A percentile compares a stretch with the other conserved stretches of the same genome.
These are phyloP conservation scores for Chamaea fasciata DNA, from an alignment of 2,113 vertebrate genomes.

Conservation along the genomic window DNA sequence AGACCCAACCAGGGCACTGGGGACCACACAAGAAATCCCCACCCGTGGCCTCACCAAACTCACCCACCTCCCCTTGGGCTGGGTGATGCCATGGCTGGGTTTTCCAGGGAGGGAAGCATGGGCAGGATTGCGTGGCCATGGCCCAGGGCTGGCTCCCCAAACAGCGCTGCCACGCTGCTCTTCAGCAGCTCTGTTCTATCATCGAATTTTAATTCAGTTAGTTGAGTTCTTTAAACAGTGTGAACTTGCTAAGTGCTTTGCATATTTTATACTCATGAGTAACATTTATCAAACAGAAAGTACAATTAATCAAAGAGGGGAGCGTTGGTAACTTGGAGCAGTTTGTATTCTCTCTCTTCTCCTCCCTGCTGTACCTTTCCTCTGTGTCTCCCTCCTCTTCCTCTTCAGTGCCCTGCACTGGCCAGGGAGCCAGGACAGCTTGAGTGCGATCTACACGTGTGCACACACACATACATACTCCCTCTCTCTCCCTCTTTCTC, in stretches of 20 bases:
- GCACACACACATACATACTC: rapidly evolving
- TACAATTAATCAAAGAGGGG: constrained; percentile 55
- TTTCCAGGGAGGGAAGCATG: rapidly evolving
- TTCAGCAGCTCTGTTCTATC: not conserved
- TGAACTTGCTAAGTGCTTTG: constrained; percentile 60
- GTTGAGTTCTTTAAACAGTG: constrained; percentile 64
- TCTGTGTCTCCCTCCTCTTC: not conserved
- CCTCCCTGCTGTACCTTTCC: not conserved
- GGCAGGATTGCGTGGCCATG: not conserved
- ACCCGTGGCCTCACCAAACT: rapidly evolving
- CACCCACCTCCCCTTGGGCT: not conserved
- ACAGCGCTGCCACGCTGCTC: not conserved
- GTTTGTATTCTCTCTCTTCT: not conserved
- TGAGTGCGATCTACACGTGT: not conserved
- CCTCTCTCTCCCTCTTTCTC: not conserved
- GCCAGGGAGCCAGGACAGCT: not conserved
- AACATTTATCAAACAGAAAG: constrained; percentile 65
- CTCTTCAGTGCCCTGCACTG: not conserved
- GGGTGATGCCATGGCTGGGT: rapidly evolving
- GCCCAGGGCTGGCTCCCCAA: not conserved
- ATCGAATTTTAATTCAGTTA: constrained; percentile 56
- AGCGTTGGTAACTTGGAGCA: not conserved
- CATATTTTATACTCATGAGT: constrained; percentile 58
- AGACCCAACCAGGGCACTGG: not conserved
- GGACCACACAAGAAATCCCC: not conserved